Percentiles rank a stretch among this genome's conserved stretches.
Conservation (phyloP, 2,113 vertebrate species). For the Muntiacus muntjak region DNA sequence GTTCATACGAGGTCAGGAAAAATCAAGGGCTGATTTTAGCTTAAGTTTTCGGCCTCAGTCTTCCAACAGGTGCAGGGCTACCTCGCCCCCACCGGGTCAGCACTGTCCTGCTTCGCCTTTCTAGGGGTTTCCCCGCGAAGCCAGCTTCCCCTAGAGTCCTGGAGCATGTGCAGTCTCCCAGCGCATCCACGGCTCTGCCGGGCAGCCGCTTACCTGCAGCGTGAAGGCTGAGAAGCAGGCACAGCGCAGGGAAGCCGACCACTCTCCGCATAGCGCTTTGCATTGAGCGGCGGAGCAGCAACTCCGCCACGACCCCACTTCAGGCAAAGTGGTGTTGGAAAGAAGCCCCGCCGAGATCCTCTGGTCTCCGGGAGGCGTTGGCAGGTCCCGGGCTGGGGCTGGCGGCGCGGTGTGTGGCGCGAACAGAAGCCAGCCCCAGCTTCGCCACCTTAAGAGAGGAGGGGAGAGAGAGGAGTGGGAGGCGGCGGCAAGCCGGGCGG, state of each 20-base stretch:
- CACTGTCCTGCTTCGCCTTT: neutral
- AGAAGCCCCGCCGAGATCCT: neutral
- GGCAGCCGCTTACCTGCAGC: slow-evolving; percentile 80
- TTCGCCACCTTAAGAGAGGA: neutral
- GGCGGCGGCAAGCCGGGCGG: neutral
- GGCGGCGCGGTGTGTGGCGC: neutral
- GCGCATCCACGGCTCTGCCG: slow-evolving; percentile 1
- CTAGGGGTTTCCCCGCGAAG: neutral
- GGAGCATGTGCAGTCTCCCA: slow-evolving; percentile 17
- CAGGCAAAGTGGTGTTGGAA: neutral
- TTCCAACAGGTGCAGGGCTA: slow-evolving; percentile 65
- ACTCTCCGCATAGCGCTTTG: slow-evolving; percentile 74
- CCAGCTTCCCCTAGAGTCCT: slow-evolving; percentile 41
- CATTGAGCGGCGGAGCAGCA: slow-evolving; percentile 7
- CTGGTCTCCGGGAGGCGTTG: neutral
- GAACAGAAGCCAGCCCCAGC: neutral
- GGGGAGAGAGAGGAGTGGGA: neutral
- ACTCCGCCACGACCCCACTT: slow-evolving; percentile 45
- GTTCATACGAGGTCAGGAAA: neutral
- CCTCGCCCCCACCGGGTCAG: neutral
- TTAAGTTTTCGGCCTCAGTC: slow-evolving; percentile 38
- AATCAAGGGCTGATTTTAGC: slow-evolving; percentile 33
- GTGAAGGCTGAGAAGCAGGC: slow-evolving; percentile 77
- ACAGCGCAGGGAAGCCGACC: slow-evolving; percentile 68
- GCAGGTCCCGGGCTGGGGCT: neutral